A percentile compares a stretch with the other conserved stretches of the same genome.
phyloP scores from a whole-genome alignment of 2,113 vertebrate genomes.

The Alligator mississippiensis region DNA sequence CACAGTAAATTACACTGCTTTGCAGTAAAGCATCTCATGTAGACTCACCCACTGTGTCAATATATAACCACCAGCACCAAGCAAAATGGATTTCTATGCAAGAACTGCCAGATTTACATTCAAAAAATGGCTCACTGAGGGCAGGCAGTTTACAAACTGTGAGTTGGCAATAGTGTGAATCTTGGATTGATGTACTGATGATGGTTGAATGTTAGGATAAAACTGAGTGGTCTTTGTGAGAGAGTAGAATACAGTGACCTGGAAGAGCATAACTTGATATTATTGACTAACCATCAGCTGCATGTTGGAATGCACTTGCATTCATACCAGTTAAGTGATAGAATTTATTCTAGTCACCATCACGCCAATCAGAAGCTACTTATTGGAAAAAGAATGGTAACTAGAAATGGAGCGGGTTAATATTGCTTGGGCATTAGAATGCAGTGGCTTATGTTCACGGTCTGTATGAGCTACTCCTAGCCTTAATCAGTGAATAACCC shows the following conservation, averaged over 20 bases:
- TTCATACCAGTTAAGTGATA: background rate
- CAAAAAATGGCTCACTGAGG: background rate
- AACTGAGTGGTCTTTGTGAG: background rate
- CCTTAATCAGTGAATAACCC: background rate
- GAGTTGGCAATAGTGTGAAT: rapidly evolving
- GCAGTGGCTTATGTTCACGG: background rate
- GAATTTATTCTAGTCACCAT: background rate
- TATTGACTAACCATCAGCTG: background rate
- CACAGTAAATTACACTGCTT: too few relatives aligned
- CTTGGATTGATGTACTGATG: background rate
- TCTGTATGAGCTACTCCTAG: background rate
- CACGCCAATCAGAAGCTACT: background rate
- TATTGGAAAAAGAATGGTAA: background rate
- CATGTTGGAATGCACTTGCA: background rate
- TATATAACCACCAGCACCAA: background rate
- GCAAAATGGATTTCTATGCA: background rate
- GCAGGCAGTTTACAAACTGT: background rate
- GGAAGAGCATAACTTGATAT: background rate
- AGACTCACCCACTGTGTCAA: background rate
- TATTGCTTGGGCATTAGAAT: background rate
- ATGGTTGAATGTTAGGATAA: background rate
- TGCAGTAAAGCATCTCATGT: too few relatives aligned
- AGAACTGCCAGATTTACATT: background rate
- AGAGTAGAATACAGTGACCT: background rate
- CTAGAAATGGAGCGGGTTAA: too few relatives aligned